phyloP scores from a whole-genome alignment of 1,140 invertebrate genomes.

The Phymastichus coffea region DNA sequence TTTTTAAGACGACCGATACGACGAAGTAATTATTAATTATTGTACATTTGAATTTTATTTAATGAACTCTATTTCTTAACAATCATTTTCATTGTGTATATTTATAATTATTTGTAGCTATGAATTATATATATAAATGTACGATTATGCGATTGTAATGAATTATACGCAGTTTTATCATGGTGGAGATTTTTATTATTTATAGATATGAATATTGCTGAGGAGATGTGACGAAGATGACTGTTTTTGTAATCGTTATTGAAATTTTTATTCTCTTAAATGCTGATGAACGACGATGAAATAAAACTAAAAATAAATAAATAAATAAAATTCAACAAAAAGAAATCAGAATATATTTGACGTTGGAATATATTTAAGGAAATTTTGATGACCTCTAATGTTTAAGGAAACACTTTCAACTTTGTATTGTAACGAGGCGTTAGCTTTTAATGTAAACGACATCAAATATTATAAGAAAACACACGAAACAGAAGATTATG shows the following conservation, averaged over 20 bases:
- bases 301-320: too few species aligned
- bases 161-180: conserved; percentile 42
- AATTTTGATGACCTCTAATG: conserved; percentile 16
- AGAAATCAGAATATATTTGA: conserved; percentile 24
- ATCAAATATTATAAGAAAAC: conserved; percentile 8
- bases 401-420: conserved; percentile 1
- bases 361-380: conserved; percentile 21
- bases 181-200: conserved; percentile 49
- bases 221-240: conserved; percentile 28
- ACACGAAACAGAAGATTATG: conserved; percentile 36
- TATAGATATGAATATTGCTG: conserved; percentile 37
- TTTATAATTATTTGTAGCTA: conserved; percentile 50
- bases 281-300: too few species aligned
- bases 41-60: conserved; percentile 56
- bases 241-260: conserved; percentile 32
- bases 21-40: conserved; percentile 34
- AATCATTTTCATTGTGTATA: conserved; percentile 56
- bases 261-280: conserved; percentile 22
- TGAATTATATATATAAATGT: conserved; percentile 47
- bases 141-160: conserved; percentile 50
- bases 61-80: conserved; percentile 49
- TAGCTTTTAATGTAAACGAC: conserved; percentile 47
- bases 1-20: conserved; percentile 38
- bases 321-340: too few species aligned
- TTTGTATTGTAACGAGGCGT: conserved; percentile 31